Base-by-base conservation (phyloP, 2,888 invertebrate species). In the Anthrax anthrax region DNA sequence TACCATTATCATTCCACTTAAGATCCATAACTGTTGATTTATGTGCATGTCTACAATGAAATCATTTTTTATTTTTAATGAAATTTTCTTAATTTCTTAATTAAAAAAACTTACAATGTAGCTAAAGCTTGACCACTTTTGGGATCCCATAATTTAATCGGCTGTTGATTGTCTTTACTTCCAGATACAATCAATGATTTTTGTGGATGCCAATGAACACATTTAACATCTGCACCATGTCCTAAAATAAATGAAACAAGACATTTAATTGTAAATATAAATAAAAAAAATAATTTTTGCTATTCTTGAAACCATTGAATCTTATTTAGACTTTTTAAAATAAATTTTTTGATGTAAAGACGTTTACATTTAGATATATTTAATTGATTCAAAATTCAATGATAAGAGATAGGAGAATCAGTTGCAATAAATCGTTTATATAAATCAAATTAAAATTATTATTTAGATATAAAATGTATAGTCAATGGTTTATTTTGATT, bases 11-110 rank as follows among this genome's bases (percentile, higher is more conserved):
- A 70, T 99, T 99, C 97, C 98, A 99, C 68, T 94, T 90, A 23
- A 97, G 77, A 66, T 97, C 95, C 95, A 97, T 97, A 14, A 98
- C 98, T 27, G 98, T 97, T 46, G 92, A 94, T 71, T 99, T 99
- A 70, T 99, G 98, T 39, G 97, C 97, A 70, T 98, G 97, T 46
- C 86, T 86, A 57, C 13, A n/a, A 34, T 17, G n/a, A 19, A 23
- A 13, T 47, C 9, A 4, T 43, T 39, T 16, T 18, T 36, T 12
- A 5, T 36, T 19, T n/a, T n/a, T 5, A 36, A 13, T 19, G 18
- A 17, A 10, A 19, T 32, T 19, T 6, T 23, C 8, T 23, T n/a
- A 16, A 32, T 47, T 46, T 38, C n/a, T 17, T 17, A n/a, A 4
- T 2, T 16, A 34, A 23, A 32, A 42, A 41, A 40, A 74, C 79